Evolutionary conservation across 2,888 invertebrate species (phyloP).

Genomic region (Bombyx huttoni): DNA sequence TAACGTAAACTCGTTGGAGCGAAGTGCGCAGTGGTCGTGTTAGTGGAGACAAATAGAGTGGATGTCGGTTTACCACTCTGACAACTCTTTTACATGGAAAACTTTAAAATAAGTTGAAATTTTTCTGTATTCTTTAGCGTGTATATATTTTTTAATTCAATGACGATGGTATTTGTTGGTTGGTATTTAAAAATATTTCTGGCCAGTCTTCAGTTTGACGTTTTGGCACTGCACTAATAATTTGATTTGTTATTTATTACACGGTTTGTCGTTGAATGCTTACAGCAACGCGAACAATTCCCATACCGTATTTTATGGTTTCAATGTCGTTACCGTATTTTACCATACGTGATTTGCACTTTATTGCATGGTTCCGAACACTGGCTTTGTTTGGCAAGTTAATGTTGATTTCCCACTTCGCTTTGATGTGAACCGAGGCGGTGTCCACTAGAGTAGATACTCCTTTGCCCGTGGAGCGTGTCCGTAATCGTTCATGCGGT

Average conservation of each 20-base stretch:
- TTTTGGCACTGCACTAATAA: no score
- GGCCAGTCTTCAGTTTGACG: no score
- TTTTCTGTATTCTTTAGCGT: not conserved
- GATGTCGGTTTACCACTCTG: constrained; percentile 42
- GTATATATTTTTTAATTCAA: no score
- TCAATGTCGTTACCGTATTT: no score
- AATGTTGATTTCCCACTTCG: constrained; percentile 40
- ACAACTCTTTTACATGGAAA: constrained; percentile 30
- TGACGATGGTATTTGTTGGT: no score
- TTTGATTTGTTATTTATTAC: no score
- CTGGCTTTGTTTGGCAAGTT: constrained; percentile 33
- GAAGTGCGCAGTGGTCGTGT: constrained; percentile 55
- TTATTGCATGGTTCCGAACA: not conserved
- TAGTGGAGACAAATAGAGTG: constrained; percentile 57
- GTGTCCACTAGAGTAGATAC: constrained; percentile 31
- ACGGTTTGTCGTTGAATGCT: no score
- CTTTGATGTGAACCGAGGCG: constrained; percentile 55
- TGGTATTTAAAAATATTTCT: no score
- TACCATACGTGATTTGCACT: not conserved
- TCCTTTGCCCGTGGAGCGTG: constrained; percentile 44
- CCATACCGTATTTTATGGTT: no score
- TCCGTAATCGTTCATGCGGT: constrained; percentile 45
- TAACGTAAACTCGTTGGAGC: constrained; percentile 47
- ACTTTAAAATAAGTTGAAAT: constrained; percentile 31
- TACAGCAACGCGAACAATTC: no score